Conservation (phyloP, 2,113 vertebrate genomes). For the Hirundichthys speculiger region DNA sequence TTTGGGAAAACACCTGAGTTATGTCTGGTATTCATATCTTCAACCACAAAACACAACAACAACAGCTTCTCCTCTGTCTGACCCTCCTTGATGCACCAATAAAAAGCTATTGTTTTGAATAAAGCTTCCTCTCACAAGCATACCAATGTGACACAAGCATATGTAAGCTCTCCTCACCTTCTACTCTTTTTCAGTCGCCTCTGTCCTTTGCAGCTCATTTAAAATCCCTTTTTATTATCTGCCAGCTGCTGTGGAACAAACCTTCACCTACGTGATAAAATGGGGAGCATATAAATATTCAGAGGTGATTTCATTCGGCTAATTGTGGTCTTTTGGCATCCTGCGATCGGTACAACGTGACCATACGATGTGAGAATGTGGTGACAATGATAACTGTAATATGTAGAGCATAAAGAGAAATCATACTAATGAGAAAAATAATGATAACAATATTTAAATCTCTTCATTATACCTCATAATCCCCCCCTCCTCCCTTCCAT, state of each 20-base stretch:
- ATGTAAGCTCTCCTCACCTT: no score
- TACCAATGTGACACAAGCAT: no score
- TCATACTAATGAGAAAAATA: no score
- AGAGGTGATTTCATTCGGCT: background rate
- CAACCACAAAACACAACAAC: no score
- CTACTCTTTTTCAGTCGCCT: background rate
- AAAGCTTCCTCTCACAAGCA: no score
- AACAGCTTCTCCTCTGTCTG: background rate
- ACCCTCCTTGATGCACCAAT: background rate
- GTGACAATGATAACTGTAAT: conserved; percentile 2
- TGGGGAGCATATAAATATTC: conserved; percentile 18
- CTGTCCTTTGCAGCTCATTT: background rate
- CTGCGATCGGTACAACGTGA: background rate
- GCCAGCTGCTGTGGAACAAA: conserved; percentile 2
- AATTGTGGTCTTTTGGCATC: conserved; percentile 21
- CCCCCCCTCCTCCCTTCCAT: no score
- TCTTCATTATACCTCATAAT: no score
- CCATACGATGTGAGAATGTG: conserved; percentile 3
- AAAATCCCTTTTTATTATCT: background rate
- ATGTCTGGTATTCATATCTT: background rate
- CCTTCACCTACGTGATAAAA: conserved; percentile 8
- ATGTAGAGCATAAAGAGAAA: no score
- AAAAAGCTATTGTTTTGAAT: background rate
- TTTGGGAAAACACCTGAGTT: conserved; percentile 54
- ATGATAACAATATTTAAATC: no score